Evolutionary conservation across 1,140 invertebrate genomes (phyloP).

Genomic region (Trachelipus rathkii): DNA sequence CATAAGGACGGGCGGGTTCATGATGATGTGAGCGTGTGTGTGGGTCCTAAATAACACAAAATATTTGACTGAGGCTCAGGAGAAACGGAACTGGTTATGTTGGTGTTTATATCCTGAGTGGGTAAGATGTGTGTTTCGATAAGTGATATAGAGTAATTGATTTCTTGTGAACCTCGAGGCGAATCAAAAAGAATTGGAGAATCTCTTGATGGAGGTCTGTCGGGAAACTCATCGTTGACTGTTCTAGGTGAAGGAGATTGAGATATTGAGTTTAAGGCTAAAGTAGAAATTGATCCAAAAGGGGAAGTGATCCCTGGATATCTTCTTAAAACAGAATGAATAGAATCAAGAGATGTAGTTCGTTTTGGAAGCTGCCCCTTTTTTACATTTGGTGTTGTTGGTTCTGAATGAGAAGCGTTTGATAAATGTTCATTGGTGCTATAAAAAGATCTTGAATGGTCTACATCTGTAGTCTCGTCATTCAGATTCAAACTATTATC

Average conservation of each 20-base stretch:
- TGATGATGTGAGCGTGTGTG: too few species aligned
- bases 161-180: slow-evolving; percentile 29
- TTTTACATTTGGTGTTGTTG: slow-evolving; percentile 24
- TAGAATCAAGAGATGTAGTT: slow-evolving; percentile 36
- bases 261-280: slow-evolving; percentile 30
- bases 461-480: too few species aligned
- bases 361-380: slow-evolving; percentile 21
- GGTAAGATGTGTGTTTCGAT: too few species aligned
- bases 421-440: neutral
- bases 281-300: slow-evolving; percentile 38
- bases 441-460: too few species aligned
- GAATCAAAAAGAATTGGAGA: slow-evolving; percentile 23
- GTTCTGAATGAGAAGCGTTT: slow-evolving; percentile 26
- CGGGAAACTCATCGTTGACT: slow-evolving; percentile 1
- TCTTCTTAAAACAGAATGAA: slow-evolving; percentile 32
- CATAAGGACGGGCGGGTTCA: slow-evolving; percentile 29
- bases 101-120: too few species aligned
- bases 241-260: slow-evolving; percentile 26
- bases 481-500: too few species aligned
- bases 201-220: slow-evolving; percentile 42
- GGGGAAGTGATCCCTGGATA: slow-evolving; percentile 32
- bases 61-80: slow-evolving; percentile 32
- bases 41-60: slow-evolving; percentile 41
- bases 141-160: slow-evolving; percentile 33
- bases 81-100: slow-evolving; percentile 30